A percentile compares a stretch with the other conserved stretches of the same genome.
phyloP scores from a whole-genome alignment of 2,113 vertebrate species.

The Sorex araneus region DNA sequence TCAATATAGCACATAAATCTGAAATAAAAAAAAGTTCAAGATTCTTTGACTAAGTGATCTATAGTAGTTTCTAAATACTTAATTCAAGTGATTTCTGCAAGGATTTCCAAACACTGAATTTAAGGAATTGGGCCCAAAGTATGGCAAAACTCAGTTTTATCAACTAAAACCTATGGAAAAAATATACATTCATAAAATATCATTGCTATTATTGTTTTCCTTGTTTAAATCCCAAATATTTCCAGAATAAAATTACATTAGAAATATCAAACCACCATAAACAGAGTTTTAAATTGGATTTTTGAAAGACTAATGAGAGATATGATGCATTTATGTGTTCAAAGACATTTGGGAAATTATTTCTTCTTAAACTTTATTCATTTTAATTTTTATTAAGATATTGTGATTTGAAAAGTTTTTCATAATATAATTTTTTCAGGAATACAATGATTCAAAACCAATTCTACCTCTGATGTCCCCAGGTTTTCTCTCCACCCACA shows the following conservation, averaged over 20 bases:
- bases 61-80: conserved; percentile 16
- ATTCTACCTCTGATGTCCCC: too few relatives aligned
- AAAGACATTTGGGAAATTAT: background rate
- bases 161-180: background rate
- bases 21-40: background rate
- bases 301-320: background rate
- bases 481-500: too few relatives aligned
- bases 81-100: conserved; percentile 50
- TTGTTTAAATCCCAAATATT: conserved; percentile 15
- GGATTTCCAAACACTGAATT: conserved; percentile 15
- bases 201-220: background rate
- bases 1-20: background rate
- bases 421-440: too few relatives aligned
- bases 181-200: background rate
- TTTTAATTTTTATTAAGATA: too few relatives aligned
- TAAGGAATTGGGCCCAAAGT: background rate
- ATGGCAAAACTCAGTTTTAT: background rate
- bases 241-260: conserved; percentile 17
- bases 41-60: conserved; percentile 17
- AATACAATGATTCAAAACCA: too few relatives aligned
- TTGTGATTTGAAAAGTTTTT: too few relatives aligned
- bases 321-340: background rate
- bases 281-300: background rate
- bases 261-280: background rate
- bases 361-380: too few relatives aligned